phyloP scores from a whole-genome alignment of 2,888 invertebrate species.

The Xanthorhoe spadicearia region DNA sequence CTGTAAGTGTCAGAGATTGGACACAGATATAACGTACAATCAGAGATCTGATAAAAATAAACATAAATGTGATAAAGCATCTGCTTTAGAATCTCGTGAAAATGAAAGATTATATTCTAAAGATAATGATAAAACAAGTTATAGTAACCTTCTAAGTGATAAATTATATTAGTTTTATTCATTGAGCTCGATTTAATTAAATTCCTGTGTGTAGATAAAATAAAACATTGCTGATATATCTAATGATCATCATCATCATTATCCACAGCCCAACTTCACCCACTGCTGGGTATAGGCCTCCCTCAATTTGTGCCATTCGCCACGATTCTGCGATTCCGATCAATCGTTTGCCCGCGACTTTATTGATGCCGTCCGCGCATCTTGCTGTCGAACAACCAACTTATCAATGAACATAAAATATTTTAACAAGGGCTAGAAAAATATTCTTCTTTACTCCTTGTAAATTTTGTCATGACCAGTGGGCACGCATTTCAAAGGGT shows the following conservation, averaged over 20 bases:
- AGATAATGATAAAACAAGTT: not conserved
- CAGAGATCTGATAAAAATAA: not conserved
- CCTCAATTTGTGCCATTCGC: too few species aligned
- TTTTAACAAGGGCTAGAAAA: not conserved
- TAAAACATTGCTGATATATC: not conserved
- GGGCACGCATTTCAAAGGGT: constrained; percentile 44
- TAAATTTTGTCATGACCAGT: constrained; percentile 38
- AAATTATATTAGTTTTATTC: not conserved
- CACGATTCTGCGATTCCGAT: too few species aligned
- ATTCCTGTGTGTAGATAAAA: not conserved
- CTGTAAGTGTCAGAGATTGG: constrained; percentile 3
- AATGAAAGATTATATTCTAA: not conserved
- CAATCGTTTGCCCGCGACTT: too few species aligned
- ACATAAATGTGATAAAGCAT: not conserved
- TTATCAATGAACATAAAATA: too few species aligned
- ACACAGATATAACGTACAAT: not conserved
- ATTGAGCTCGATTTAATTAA: not conserved
- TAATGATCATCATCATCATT: too few species aligned
- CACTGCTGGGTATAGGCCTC: too few species aligned
- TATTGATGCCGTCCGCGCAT: too few species aligned
- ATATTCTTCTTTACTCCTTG: not conserved
- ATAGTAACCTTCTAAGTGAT: not conserved
- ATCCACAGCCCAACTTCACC: too few species aligned
- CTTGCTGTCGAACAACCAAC: too few species aligned
- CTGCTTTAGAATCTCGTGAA: not conserved